Evolutionary conservation across 2,113 vertebrate genomes (phyloP), one percentile per base, ranked within the genome.

Genomic region (Macaca mulatta): DNA sequence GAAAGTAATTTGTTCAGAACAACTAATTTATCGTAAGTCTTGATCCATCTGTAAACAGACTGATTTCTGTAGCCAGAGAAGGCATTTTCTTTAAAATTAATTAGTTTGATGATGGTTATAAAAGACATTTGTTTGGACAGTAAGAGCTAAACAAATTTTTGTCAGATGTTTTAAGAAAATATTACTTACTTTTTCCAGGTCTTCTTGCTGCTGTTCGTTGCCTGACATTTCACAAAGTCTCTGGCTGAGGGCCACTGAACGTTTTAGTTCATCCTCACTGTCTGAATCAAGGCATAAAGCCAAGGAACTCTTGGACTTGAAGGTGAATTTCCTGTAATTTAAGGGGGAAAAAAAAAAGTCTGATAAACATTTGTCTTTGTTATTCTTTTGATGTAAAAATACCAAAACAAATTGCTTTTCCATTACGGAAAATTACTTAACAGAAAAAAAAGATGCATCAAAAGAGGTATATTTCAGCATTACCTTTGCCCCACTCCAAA

Each of bases 241-340:
- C 74, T 99, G 99, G 97, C 98, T 99, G n/a, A 99, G 98, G 95
- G 98, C 98, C 25, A 98, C 96, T 38, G 96, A 98, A 69, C 99
- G 99, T 98, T 99, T 99, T 96, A 97, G 98, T 94, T 99, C 99
- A 67, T 99, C 99, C 30, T 99, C 99, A 3, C 99, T 99, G 98
- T 99, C 99, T 22, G 99, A 99, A 98, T 99, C 99, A 91, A 99
- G 50, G 12, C 74, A 98, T 78, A 98, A 94, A 25, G 98, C 97
- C 89, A 98, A 95, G 3, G 99, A 98, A 93, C 98, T 98, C 96
- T 99, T 99, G 2, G 98, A 98, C 98, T 99, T 99, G 67, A 99
- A 98, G 55, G 98, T 95, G 59, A 98, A 99, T 97, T 99, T 99
- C 97, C 99, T 99, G 97, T 40, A 96, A 98, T 96, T 93, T 52